Conservation (phyloP, 2,888 invertebrate genomes). For the Sinotaia quadrata region DNA sequence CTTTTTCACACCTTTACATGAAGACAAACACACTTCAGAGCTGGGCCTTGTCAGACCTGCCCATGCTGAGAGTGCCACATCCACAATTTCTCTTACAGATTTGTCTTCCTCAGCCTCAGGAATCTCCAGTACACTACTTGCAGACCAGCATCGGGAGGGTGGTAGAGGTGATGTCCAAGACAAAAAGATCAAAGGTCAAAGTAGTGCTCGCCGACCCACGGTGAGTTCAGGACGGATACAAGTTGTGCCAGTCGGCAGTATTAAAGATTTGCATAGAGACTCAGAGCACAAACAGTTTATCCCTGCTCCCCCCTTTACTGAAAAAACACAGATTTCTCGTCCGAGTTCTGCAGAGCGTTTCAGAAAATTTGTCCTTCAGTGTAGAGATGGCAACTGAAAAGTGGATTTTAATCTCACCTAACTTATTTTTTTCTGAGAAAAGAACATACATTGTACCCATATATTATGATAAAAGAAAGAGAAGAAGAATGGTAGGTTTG, state of each 20-base stretch:
- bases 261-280: conserved; percentile 1
- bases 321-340: conserved; percentile 9
- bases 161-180: too few relatives aligned
- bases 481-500: too few relatives aligned
- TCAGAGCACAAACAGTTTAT: conserved; percentile 1
- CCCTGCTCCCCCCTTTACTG: conserved; percentile 12
- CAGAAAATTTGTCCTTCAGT: conserved; percentile 21
- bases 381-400: conserved; percentile 8
- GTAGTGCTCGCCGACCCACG: not conserved
- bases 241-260: conserved; percentile 14
- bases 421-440: too few relatives aligned
- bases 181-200: too few relatives aligned
- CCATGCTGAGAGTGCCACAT: too few relatives aligned
- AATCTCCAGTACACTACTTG: not conserved
- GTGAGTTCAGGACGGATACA: not conserved
- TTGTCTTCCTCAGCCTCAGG: not conserved
- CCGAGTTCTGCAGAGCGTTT: conserved; percentile 20
- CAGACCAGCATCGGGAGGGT: too few relatives aligned
- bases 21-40: too few relatives aligned
- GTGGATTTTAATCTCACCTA: too few relatives aligned
- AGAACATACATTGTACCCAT: too few relatives aligned
- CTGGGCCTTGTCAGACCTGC: too few relatives aligned
- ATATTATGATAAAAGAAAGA: too few relatives aligned
- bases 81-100: not conserved
- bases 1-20: too few relatives aligned